A percentile compares a stretch with the other conserved stretches of the same genome.
Conservation (phyloP, 2,797 vertebrate genomes). For the Oreonectes daqikongensis region DNA sequence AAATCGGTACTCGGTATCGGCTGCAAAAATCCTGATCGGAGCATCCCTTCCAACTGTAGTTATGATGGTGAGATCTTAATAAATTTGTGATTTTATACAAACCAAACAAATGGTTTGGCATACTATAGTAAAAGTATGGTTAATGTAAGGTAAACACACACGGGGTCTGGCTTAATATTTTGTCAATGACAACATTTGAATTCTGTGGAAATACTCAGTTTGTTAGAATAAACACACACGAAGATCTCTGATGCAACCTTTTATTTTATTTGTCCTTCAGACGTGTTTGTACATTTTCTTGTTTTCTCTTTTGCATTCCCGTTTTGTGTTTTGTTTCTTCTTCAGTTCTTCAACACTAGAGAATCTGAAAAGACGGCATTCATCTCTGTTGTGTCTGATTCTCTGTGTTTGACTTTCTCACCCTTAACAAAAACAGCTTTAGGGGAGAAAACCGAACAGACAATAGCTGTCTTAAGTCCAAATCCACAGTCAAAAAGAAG, state of each 20-base stretch:
- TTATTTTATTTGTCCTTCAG: neutral
- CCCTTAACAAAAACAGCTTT: constrained; percentile 59
- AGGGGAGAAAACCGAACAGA: constrained; percentile 49
- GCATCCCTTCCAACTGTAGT: too few relatives aligned
- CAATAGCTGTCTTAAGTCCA: constrained; percentile 59
- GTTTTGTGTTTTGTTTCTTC: neutral
- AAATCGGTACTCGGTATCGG: too few relatives aligned
- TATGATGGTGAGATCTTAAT: too few relatives aligned
- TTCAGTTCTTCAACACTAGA: neutral
- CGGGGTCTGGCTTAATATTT: too few relatives aligned
- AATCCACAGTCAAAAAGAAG: constrained; percentile 30
- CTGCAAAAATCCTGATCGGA: too few relatives aligned
- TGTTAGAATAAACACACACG: too few relatives aligned
- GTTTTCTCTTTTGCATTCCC: neutral
- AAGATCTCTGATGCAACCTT: neutral
- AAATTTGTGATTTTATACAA: too few relatives aligned
- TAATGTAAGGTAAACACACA: neutral
- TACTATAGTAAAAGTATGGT: too few relatives aligned
- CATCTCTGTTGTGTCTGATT: constrained; percentile 26
- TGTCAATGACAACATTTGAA: constrained; percentile 1
- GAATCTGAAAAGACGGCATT: neutral
- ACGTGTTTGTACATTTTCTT: neutral
- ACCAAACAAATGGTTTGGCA: too few relatives aligned
- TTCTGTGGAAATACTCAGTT: neutral
- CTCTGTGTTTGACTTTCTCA: constrained; percentile 66